Conservation (phyloP, 2,888 invertebrate genomes). For the Apamea crenata region DNA sequence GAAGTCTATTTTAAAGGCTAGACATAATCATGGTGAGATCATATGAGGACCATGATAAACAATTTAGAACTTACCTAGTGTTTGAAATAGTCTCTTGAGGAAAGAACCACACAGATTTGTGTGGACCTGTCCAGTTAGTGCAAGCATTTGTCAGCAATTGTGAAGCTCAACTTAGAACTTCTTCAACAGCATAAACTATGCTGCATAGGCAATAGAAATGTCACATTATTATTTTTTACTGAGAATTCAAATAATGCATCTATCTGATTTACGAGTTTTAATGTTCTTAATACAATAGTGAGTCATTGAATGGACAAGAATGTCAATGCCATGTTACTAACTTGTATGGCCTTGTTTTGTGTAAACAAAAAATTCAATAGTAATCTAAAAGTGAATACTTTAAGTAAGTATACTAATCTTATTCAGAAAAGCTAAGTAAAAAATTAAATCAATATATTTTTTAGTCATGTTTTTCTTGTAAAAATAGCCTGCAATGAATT, state of each 20-base stretch:
- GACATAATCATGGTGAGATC: not conserved
- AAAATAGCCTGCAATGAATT: not conserved
- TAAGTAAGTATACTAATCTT: not conserved
- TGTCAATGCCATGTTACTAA: slow-evolving; percentile 31
- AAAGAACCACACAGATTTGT: not conserved
- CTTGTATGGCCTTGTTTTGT: slow-evolving; percentile 17
- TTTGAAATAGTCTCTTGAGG: not conserved
- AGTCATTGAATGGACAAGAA: slow-evolving; percentile 22
- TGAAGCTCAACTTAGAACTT: not conserved
- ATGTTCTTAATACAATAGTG: slow-evolving; percentile 4
- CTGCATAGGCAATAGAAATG: not conserved
- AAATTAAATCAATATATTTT: not conserved
- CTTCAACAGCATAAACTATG: not conserved
- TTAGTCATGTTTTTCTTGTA: no score
- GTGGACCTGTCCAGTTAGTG: not conserved
- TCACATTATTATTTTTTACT: not conserved
- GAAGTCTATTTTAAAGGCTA: not conserved
- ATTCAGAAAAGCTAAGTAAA: not conserved
- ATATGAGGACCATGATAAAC: no score
- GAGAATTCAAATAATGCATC: not conserved
- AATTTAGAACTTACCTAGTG: not conserved
- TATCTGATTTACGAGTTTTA: not conserved
- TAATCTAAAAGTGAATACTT: not conserved
- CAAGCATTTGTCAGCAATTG: slow-evolving; percentile 2
- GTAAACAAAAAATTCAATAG: not conserved